Evolutionary conservation across 2,888 invertebrate genomes (phyloP), one percentile per base, ranked within the genome.

Genomic region (Drosophila acutilabella): DNA sequence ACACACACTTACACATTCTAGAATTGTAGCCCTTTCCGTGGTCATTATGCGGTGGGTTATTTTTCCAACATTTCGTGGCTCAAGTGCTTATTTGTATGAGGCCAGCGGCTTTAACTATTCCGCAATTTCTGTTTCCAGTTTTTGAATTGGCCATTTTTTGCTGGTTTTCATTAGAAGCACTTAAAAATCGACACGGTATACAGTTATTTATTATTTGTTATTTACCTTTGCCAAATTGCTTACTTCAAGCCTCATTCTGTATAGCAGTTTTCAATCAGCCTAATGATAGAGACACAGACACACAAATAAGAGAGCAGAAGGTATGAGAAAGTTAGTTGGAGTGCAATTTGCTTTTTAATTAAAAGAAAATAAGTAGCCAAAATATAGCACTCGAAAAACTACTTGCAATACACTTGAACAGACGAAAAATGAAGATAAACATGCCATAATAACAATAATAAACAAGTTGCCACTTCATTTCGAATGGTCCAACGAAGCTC

Each of bases 391-490:
- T 56, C 58, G 54, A 71, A 64, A 65, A 57, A 66, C 71, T 56
- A 74, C 60, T 56, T 45, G 51, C 45, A 60, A 53, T 56, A 48
- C 74, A 74, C 56, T 81, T 62, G 47, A 76, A 71, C 51, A 58
- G 30, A 52, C 44, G 40, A 59, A 64, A 56, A 64, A 45, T 8
- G 30, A 30, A 75, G 78, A 86, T 80, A 87, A 81, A 83, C 64
- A 74, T 47, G 64, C 41, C 69, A 84, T 87, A 81, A 84, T 84
- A 88, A 88, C 75, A 85, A 81, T 88, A 83, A 85, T 73, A 88
- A 85, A 85, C 88, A 85, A 85, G 83, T 85, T 77, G 83, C 81
- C 88, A 85, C 88, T 85, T 85, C 88, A 88, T 82, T 88, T 75
- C 67, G 78, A 80, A 80, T 73, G 82, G 66, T 85, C 79, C 74